Evolutionary conservation across 1,140 invertebrate species (phyloP), one percentile per base, ranked within the genome.

Genomic region (Pararge aegeria): DNA sequence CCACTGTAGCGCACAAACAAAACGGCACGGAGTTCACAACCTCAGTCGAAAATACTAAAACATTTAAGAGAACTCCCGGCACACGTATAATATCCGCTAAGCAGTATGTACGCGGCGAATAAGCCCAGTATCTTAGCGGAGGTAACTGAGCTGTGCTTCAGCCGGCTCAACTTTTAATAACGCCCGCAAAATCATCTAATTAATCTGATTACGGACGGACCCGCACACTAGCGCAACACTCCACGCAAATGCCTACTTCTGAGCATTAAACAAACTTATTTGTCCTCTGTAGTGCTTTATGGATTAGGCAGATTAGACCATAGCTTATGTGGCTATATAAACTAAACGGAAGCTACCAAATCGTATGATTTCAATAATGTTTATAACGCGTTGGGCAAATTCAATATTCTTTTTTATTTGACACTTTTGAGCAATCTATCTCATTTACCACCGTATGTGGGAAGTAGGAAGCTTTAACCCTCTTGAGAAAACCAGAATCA

Each of bases 41-140:
- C 82, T 87, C 83, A 89, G 84, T 89, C 80, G 78, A 87, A 89
- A 87, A 87, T 87, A 83, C 84, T 87, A 84, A 87, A 87, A 87
- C 84, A 87, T 89, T 89, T 87, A 89, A 89, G 81, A 82, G 80
- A 78, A 78, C 80, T 84, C 80, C 63, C 66, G 66, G 80, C 73
- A 73, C 73, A 80, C 75, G 80, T 82, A 87, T 86, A 82, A 87
- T 87, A 86, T 87, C 73, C 77, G 73, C 72, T 85, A 87, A 84
- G 78, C 78, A 78, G 73, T 79, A 68, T 70, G 73, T 78, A 79
- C 69, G 73, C 61, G 68, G 68, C 61, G 70, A 75, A 81, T 87
- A 84, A 89, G 82, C 85, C 70, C 53, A 74, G 74, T 86, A 83
- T 89, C 83, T 89, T 84, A 71, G 75, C 72, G 70, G 64, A 82